A percentile compares a stretch with the other conserved stretches of the same genome.
These are phyloP conservation scores for Anas capensis DNA, from an alignment of 2,797 vertebrate species.

Conservation along the genomic window DNA sequence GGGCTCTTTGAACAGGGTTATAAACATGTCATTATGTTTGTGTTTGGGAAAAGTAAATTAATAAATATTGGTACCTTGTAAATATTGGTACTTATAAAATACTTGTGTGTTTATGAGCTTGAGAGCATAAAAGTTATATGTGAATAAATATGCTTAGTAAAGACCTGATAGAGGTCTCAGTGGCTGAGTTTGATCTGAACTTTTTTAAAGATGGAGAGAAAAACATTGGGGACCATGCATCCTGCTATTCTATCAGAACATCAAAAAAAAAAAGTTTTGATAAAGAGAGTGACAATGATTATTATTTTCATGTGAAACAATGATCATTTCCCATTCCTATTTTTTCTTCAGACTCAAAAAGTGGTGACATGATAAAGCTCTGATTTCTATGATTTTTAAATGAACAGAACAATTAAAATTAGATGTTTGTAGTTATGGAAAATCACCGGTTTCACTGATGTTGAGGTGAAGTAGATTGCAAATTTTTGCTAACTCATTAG, in stretches of 20 bases:
- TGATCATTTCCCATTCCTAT: background rate
- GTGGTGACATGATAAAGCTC: background rate
- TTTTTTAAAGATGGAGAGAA: background rate
- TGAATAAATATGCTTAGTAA: background rate
- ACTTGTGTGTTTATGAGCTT: background rate
- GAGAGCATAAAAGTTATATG: background rate
- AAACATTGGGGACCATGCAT: background rate
- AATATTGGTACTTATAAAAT: background rate
- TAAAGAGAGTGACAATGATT: background rate
- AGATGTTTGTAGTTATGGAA: constrained; percentile 23
- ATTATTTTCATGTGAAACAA: constrained; percentile 35
- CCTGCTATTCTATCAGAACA: background rate
- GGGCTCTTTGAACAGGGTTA: background rate
- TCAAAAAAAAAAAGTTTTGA: background rate
- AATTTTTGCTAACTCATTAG: constrained; percentile 52
- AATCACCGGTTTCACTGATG: constrained; percentile 65
- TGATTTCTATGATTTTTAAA: constrained; percentile 33
- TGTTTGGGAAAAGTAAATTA: background rate
- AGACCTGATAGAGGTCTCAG: background rate
- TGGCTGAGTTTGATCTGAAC: background rate
- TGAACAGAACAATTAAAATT: constrained; percentile 39
- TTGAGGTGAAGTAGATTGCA: constrained; percentile 4
- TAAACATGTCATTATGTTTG: background rate
- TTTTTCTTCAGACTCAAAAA: constrained; percentile 19
- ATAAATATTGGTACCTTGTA: background rate